Evolutionary conservation across 1,140 invertebrate species (phyloP).

Genomic region (Choristoneura fumiferana): DNA sequence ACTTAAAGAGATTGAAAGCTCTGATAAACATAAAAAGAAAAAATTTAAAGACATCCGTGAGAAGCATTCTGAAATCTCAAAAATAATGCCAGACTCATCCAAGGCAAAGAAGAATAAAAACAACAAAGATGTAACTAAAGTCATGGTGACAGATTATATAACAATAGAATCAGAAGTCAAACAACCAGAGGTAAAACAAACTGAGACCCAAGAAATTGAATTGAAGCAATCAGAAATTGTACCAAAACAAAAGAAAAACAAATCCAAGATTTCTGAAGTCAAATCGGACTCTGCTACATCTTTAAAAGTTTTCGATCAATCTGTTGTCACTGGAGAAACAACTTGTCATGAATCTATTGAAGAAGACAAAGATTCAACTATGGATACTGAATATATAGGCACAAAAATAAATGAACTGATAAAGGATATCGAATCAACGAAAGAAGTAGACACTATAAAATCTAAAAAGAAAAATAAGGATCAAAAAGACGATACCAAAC

Average conservation of each 20-base stretch:
- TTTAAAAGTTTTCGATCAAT: no score
- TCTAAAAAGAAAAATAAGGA: slow-evolving; percentile 4
- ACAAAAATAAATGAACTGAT: neutral
- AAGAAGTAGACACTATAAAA: neutral
- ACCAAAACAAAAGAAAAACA: no score
- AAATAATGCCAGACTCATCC: neutral
- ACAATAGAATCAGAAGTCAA: slow-evolving; percentile 2
- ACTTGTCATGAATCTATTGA: neutral
- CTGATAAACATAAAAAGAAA: slow-evolving; percentile 69
- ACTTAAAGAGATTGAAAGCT: slow-evolving; percentile 78
- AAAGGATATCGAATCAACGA: neutral
- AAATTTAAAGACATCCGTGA: slow-evolving; percentile 39
- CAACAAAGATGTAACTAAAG: neutral
- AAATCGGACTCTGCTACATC: no score
- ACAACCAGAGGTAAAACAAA: neutral
- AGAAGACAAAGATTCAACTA: neutral
- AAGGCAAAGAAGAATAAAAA: neutral
- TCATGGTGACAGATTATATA: slow-evolving; percentile 13
- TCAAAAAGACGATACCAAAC: neutral
- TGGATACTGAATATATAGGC: neutral
- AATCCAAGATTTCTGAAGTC: no score
- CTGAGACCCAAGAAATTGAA: neutral
- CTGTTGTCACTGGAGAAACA: no score
- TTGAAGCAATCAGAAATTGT: no score
- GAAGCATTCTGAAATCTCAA: neutral